These are phyloP conservation scores for Misgurnus mizolepis DNA, from an alignment of 2,113 vertebrate genomes.

Conservation along the genomic window DNA sequence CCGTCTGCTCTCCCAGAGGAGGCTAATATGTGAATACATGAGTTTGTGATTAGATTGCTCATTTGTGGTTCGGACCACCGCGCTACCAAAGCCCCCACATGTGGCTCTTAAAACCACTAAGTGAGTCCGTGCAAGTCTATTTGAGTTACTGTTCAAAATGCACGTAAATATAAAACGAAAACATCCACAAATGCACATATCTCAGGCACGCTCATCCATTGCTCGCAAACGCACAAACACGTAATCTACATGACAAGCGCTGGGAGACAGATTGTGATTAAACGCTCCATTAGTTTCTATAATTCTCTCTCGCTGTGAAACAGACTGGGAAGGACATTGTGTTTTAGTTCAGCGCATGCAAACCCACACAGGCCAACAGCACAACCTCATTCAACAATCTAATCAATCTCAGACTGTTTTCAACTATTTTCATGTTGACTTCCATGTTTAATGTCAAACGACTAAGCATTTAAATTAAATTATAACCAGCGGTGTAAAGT, in stretches of 20 bases:
- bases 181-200: background rate
- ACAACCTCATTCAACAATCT: conserved; percentile 34
- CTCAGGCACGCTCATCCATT: background rate
- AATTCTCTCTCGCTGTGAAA: conserved; percentile 38
- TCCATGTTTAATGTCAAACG: background rate
- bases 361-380: conserved; percentile 25
- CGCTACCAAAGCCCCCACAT: background rate
- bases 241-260: conserved; percentile 4
- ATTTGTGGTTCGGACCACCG: conserved; percentile 7
- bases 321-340: conserved; percentile 28
- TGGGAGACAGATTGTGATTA: conserved; percentile 52
- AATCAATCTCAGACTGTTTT: conserved; percentile 9
- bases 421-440: background rate
- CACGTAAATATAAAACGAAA: background rate
- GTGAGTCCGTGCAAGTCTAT: too few relatives aligned
- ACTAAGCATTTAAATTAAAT: conserved; percentile 22
- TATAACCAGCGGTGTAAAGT: background rate
- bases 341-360: conserved; percentile 23
- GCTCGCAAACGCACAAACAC: background rate
- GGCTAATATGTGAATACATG: background rate
- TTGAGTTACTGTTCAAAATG: too few relatives aligned
- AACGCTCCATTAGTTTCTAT: conserved; percentile 53
- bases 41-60: conserved; percentile 33
- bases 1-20: conserved; percentile 12
- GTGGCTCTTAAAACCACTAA: too few relatives aligned